phyloP scores from a whole-genome alignment of 2,888 invertebrate species.

The Apodemia duryi region DNA sequence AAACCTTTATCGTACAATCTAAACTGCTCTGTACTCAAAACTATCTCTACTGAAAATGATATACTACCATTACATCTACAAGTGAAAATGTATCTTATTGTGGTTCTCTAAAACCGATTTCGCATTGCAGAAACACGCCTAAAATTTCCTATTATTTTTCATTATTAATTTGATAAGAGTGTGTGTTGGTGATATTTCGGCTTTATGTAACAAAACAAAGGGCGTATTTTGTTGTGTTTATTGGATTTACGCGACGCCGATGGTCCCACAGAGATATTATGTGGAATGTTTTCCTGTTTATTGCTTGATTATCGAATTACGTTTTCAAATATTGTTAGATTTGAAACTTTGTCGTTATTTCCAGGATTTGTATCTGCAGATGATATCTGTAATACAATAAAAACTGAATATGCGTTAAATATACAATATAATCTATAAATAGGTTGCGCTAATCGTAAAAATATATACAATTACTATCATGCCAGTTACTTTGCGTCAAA shows the following conservation, averaged over 20 bases:
- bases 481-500: too few relatives aligned
- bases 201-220: slow-evolving; percentile 37
- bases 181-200: slow-evolving; percentile 41
- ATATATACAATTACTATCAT: too few relatives aligned
- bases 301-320: slow-evolving; percentile 9
- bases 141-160: slow-evolving; percentile 58
- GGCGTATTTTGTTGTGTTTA: slow-evolving; percentile 22
- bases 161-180: slow-evolving; percentile 74
- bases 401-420: too few relatives aligned
- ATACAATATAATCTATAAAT: too few relatives aligned
- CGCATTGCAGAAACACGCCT: slow-evolving; percentile 23
- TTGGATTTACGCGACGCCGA: not conserved
- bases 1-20: slow-evolving; percentile 73
- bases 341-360: not conserved
- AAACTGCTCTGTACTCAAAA: slow-evolving; percentile 74
- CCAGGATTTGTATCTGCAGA: too few relatives aligned
- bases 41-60: slow-evolving; percentile 70
- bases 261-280: slow-evolving; percentile 1
- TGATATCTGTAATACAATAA: too few relatives aligned
- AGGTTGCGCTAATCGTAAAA: too few relatives aligned
- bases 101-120: slow-evolving; percentile 37
- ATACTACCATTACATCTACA: slow-evolving; percentile 49
- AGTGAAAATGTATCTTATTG: slow-evolving; percentile 45
- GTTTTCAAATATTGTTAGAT: not conserved
- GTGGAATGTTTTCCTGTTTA: slow-evolving; percentile 9